phyloP scores from a whole-genome alignment of 1,140 invertebrate species.

The Nasonia longicornis region DNA sequence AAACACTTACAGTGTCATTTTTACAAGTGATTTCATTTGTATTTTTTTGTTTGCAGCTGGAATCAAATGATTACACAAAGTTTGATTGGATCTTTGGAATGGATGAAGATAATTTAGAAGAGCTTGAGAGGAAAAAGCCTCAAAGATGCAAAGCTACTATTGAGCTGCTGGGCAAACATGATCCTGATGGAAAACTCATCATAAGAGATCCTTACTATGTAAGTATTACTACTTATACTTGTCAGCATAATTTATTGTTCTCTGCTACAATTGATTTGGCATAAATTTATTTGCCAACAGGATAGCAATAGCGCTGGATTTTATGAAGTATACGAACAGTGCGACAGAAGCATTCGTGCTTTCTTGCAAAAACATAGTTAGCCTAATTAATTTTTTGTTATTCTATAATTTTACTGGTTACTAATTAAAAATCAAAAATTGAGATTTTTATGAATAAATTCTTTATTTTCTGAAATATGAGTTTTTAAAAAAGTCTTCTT shows the following conservation, averaged over 20 bases:
- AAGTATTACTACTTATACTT: constrained; percentile 53
- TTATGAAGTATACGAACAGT: constrained; percentile 79
- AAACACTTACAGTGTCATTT: not conserved
- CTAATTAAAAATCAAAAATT: not conserved
- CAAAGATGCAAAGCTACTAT: constrained; percentile 76
- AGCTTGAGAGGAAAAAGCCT: constrained; percentile 75
- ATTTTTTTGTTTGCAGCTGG: constrained; percentile 70
- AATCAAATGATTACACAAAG: constrained; percentile 77
- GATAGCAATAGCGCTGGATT: constrained; percentile 74
- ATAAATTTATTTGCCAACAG: constrained; percentile 58
- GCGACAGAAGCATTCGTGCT: constrained; percentile 74
- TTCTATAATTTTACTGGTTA: not conserved
- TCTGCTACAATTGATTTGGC: not conserved
- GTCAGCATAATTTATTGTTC: not conserved
- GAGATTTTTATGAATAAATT: constrained; percentile 34
- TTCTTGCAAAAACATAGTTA: constrained; percentile 67
- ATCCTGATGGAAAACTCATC: constrained; percentile 80
- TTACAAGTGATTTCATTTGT: not conserved
- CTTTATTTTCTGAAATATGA: not conserved
- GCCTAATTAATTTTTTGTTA: not conserved
- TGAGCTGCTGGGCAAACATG: constrained; percentile 82
- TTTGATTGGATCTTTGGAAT: constrained; percentile 94
- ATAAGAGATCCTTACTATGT: constrained; percentile 93
- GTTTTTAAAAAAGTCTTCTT: not conserved
- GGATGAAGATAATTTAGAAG: constrained; percentile 87